Evolutionary conservation across 2,797 vertebrate species (phyloP).

Genomic region (Sparus aurata): DNA sequence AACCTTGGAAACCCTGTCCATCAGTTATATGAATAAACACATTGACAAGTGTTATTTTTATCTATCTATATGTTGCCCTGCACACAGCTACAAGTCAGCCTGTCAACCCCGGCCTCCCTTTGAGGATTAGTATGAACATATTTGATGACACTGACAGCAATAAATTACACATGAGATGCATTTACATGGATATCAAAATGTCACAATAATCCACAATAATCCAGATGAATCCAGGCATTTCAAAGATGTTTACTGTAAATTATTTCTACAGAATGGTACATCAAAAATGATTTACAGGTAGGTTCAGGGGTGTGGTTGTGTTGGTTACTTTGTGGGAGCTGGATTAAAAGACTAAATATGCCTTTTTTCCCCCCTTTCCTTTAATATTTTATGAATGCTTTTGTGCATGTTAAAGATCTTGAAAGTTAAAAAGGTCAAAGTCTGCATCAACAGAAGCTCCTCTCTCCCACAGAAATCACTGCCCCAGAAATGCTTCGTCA

Average conservation of each 20-base stretch:
- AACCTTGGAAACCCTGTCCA: not conserved
- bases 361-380: too few relatives aligned
- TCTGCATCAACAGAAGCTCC: too few relatives aligned
- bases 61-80: constrained; percentile 7
- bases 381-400: too few relatives aligned
- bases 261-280: not conserved
- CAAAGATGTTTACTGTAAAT: not conserved
- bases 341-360: not conserved
- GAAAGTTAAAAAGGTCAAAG: too few relatives aligned
- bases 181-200: not conserved
- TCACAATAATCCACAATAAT: not conserved
- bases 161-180: not conserved
- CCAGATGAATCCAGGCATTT: not conserved
- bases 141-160: not conserved
- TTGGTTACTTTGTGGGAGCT: not conserved
- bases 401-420: too few relatives aligned
- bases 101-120: not conserved
- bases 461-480: too few relatives aligned
- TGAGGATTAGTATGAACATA: not conserved
- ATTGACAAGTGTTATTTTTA: constrained; percentile 40
- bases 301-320: not conserved
- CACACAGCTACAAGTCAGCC: not conserved
- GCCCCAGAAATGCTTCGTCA: too few relatives aligned
- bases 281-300: not conserved
- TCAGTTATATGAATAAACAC: constrained; percentile 14